phyloP scores from a whole-genome alignment of 1,140 invertebrate genomes.

The Drosophila ambigua region DNA sequence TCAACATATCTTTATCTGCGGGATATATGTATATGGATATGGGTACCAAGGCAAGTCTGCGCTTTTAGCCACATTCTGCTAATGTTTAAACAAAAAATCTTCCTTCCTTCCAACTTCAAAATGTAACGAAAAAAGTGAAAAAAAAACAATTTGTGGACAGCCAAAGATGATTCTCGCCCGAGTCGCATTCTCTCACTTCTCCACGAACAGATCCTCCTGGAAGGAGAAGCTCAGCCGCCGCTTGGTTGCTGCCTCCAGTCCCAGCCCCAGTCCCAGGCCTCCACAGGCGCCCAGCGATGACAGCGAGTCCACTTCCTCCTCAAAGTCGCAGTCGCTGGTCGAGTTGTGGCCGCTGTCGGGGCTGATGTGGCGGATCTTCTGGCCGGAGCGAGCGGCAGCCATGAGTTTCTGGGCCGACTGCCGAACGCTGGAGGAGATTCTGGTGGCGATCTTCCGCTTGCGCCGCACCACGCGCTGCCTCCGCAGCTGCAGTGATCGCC shows the following conservation, averaged over 20 bases:
- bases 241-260: constrained; percentile 59
- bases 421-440: constrained; percentile 55
- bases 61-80: constrained; percentile 41
- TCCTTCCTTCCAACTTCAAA: neutral
- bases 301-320: constrained; percentile 28
- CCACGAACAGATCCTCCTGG: constrained; percentile 55
- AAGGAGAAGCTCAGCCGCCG: constrained; percentile 75
- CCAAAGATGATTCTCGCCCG: neutral
- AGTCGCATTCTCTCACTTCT: constrained; percentile 24
- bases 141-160: neutral
- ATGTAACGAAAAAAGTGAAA: neutral
- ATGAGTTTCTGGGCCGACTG: constrained; percentile 61
- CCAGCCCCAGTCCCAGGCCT: neutral
- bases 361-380: constrained; percentile 68
- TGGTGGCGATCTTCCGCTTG: constrained; percentile 58
- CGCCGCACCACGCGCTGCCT: constrained; percentile 54
- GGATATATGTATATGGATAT: too few species aligned
- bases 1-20: constrained; percentile 1
- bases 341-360: constrained; percentile 81
- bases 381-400: constrained; percentile 36
- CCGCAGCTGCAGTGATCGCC: constrained; percentile 47
- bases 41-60: constrained; percentile 43
- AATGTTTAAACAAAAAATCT: constrained; percentile 40
- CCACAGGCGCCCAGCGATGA: neutral
- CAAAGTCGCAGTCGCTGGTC: constrained; percentile 54